phyloP scores from a whole-genome alignment of 1,140 invertebrate genomes.

The Fopius arisanus region DNA sequence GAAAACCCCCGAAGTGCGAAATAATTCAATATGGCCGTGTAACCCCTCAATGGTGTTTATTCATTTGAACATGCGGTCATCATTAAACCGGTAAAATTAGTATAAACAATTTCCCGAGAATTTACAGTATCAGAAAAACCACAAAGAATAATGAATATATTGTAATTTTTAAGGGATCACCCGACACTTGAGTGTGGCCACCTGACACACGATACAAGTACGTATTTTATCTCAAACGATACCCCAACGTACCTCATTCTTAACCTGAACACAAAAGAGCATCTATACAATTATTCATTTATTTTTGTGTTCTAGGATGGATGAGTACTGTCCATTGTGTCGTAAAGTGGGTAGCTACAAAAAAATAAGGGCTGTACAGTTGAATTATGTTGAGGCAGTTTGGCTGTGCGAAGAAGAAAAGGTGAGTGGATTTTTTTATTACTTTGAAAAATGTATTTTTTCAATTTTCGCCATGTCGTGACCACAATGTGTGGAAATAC shows the following conservation, averaged over 20 bases:
- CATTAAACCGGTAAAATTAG: not conserved
- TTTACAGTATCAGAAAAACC: not conserved
- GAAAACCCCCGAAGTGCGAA: not conserved
- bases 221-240: not conserved
- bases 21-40: not conserved
- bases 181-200: not conserved
- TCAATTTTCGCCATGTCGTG: too few relatives aligned
- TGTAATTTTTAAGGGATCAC: not conserved
- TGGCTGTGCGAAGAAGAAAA: not conserved
- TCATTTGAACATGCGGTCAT: not conserved
- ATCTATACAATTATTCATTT: not conserved
- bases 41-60: not conserved
- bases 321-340: slow-evolving; percentile 5
- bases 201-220: not conserved
- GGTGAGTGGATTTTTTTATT: not conserved
- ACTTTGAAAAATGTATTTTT: too few relatives aligned
- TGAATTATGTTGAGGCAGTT: not conserved
- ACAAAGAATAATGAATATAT: not conserved
- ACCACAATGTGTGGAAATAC: too few relatives aligned
- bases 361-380: not conserved
- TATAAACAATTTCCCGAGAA: not conserved
- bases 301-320: not conserved
- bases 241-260: not conserved
- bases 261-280: not conserved
- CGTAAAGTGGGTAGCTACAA: not conserved